Evolutionary conservation across 2,888 invertebrate species (phyloP).

Genomic region (Mimumesa dahlbomi): DNA sequence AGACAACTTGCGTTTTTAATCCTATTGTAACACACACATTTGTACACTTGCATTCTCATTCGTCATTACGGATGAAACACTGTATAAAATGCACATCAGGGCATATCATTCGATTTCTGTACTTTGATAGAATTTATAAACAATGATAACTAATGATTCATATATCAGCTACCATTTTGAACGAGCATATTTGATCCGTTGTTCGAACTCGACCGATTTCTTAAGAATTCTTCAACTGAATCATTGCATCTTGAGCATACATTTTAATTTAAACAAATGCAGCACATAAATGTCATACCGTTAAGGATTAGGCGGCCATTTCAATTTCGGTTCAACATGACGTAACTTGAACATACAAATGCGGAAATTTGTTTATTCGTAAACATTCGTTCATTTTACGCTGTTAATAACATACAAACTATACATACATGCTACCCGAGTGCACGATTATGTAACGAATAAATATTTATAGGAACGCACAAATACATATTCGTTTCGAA

Average conservation of each 20-base stretch:
- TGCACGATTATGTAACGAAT: no score
- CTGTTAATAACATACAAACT: no score
- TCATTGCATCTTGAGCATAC: no score
- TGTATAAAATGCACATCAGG: conserved; percentile 50
- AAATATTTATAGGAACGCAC: not conserved
- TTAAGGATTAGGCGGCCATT: no score
- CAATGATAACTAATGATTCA: not conserved
- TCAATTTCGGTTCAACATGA: not conserved
- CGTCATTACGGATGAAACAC: conserved; percentile 44
- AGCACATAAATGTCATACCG: no score
- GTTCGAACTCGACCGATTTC: not conserved
- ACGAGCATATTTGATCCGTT: not conserved
- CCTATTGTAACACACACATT: conserved; percentile 63
- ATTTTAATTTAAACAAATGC: no score
- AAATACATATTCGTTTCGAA: not conserved
- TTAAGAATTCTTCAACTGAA: no score
- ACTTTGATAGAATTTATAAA: not conserved
- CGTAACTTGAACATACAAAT: not conserved
- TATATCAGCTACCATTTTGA: not conserved
- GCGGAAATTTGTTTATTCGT: not conserved
- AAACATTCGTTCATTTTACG: not conserved
- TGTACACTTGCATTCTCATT: conserved; percentile 69
- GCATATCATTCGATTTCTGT: conserved; percentile 4
- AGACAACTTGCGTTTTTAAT: conserved; percentile 38
- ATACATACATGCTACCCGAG: no score